Evolutionary conservation across 2,797 vertebrate species (phyloP), one percentile per base, ranked within the genome.

Genomic region (Hapalemur alaotrensis): DNA sequence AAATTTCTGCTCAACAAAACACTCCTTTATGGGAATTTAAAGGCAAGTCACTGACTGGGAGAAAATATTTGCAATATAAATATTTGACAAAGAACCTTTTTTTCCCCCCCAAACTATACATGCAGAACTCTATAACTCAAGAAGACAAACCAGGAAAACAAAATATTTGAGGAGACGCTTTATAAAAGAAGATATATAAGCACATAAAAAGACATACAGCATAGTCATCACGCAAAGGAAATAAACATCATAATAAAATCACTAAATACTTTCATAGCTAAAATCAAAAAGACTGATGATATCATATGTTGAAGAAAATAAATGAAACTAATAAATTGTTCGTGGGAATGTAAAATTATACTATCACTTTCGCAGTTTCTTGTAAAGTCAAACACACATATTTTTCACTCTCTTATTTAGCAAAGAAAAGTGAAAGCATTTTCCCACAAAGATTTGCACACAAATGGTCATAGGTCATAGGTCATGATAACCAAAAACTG

Each of bases 21-120:
- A 86, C 5, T 32, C 1, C 32, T 84, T 76, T 92, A 83, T 30
- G 63, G 46, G 50, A 83, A 83, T 89, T 86, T 89, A 83, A 92
- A 92, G 30, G 15, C 50, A 90, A 86, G 67, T 85, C 32, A 86
- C 32, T 48, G 23, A 41, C 14, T 78, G 30, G 67, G 61, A 86
- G 61, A 92, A 95, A 69, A 80, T 73, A 96, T 92, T 87, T 93
- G 75, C 41, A 89, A 63, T 43, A 95, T 93, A 97, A 95, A 95
- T 87, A 89, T 93, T 85, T 93, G 79, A 96, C 65, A 91, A 89
- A 76, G 81, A n/a, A 82, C 41, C 32, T 28, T 32, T 23, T 75
- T 76, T 43, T 46, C 43, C 18, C 23, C 5, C 25, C 10, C 15
- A 46, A 88, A 65, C 38, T 81, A 23, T 70, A n/a, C 50, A 83